phyloP scores from a whole-genome alignment of 92 coral and sea anemone species.

The Metridium senile region DNA sequence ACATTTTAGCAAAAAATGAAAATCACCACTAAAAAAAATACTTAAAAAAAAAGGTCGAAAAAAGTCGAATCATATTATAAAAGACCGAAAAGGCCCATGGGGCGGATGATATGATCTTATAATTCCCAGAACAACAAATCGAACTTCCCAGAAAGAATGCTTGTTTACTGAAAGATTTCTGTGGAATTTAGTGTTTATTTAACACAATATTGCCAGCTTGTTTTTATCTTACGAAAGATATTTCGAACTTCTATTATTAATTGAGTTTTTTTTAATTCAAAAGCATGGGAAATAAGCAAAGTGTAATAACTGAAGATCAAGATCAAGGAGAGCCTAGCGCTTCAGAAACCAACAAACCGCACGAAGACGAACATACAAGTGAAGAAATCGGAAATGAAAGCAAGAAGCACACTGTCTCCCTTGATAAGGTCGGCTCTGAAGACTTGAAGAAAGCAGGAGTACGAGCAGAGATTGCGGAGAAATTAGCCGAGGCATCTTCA shows the following conservation, averaged over 20 bases:
- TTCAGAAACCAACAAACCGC: neutral
- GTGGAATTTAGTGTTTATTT: too few species aligned
- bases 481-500: slow-evolving; percentile 24
- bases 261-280: neutral
- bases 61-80: too few species aligned
- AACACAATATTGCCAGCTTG: too few species aligned
- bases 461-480: slow-evolving; percentile 46
- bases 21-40: too few species aligned
- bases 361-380: neutral
- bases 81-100: slow-evolving; percentile 1
- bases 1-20: too few species aligned
- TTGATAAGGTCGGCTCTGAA: slow-evolving; percentile 21
- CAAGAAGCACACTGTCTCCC: slow-evolving; percentile 8
- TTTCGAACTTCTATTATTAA: neutral
- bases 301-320: neutral
- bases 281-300: neutral
- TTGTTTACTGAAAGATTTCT: too few species aligned
- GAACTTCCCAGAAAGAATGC: too few species aligned
- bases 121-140: too few species aligned
- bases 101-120: too few species aligned
- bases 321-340: neutral
- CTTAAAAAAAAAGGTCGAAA: too few species aligned
- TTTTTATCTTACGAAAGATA: neutral
- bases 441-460: slow-evolving; percentile 51
- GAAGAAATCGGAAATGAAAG: neutral